Conservation (phyloP, 1,140 invertebrate genomes). For the Archivesica marissinica region DNA sequence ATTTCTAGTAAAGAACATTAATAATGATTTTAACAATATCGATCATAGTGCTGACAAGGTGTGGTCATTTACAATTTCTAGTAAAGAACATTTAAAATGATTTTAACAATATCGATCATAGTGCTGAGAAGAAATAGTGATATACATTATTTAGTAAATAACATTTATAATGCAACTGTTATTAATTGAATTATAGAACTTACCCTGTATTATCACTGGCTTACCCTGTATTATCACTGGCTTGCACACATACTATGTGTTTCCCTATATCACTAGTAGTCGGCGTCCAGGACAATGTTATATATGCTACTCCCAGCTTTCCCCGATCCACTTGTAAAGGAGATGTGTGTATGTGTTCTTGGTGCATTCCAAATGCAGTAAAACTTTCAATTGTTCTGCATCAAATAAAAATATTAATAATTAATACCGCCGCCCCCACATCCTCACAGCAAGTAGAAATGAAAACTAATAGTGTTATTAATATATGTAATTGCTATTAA, state of each 20-base stretch:
- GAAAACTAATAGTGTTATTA: too few relatives aligned
- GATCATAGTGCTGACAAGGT: too few relatives aligned
- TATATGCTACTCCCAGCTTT: not conserved
- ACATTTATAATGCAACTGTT: not conserved
- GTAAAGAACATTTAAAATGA: too few relatives aligned
- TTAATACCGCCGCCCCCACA: too few relatives aligned
- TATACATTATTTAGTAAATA: not conserved
- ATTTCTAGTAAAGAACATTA: too few relatives aligned
- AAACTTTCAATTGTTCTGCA: slow-evolving; percentile 12
- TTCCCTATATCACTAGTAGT: not conserved
- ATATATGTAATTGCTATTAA: too few relatives aligned
- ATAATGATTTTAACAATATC: too few relatives aligned
- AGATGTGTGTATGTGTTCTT: not conserved
- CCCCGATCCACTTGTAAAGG: not conserved
- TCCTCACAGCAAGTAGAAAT: too few relatives aligned
- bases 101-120: too few relatives aligned
- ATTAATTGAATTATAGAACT: not conserved
- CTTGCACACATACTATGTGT: slow-evolving; percentile 6
- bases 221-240: slow-evolving; percentile 14
- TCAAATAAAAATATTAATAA: too few relatives aligned
- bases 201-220: not conserved
- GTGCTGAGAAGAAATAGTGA: too few relatives aligned
- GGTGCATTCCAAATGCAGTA: not conserved
- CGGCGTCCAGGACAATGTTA: slow-evolving; percentile 11
- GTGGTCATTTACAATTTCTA: too few relatives aligned